Evolutionary conservation across 2,113 vertebrate species (phyloP), one percentile per base, ranked within the genome.

Genomic region (Serinus canaria): DNA sequence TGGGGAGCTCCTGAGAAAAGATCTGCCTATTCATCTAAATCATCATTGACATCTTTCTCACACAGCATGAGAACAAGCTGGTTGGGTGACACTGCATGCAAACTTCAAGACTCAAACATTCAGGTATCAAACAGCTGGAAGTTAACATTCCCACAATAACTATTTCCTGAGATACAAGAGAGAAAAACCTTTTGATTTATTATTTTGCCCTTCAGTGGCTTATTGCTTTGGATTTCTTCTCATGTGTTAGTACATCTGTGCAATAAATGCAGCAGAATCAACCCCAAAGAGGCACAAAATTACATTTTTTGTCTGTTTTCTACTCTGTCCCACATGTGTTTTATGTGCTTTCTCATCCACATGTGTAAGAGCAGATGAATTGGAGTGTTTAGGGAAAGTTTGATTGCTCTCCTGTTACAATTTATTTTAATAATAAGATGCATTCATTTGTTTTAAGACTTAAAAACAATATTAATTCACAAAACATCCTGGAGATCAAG

Each of bases 141-240:
- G 78, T 79, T 89, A 93, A 72, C 55, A 44, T 80, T 91, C 35
- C 43, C 15, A 24, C 37, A 70, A 62, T 76, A 69, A 66, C 63
- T 91, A 59, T 86, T 89, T 77, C 59, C 28, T 72, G 35, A 78
- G 44, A 82, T 37, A 56, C 4, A 74, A 92, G 12, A 80, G 6
- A 79, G 62, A n/a, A 69, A 70, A 84, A 53, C 4, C 3, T 96
- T 93, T 86, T 85, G 60, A 88, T 43, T 41, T 73, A 80, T 39
- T 41, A 73, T 94, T 58, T 90, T 76, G 30, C 87, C 52, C 53
- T 72, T 73, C 15, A 74, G 49, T 83, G 49, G 10, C 27, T 80
- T 91, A 27, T 49, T 94, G 46, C 50, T 53, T 92, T 94, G 37
- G 49, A 80, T 94, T 76, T 94, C 52, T 63, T 96, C 82, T 64